phyloP scores from a whole-genome alignment of 1,140 invertebrate genomes.

The Lordiphosa clarofinis region DNA sequence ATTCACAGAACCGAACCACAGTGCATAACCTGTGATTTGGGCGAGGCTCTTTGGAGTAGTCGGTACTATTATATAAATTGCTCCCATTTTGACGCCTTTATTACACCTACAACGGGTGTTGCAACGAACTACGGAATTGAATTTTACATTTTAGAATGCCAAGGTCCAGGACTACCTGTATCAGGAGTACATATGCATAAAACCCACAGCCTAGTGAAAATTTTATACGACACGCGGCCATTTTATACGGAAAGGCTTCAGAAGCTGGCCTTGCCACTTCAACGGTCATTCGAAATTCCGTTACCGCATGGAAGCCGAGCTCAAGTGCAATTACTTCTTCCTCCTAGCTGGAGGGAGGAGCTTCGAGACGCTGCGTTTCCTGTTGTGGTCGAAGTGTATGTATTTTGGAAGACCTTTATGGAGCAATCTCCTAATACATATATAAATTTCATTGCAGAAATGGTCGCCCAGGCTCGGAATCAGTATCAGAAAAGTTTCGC shows the following conservation, averaged over 20 bases:
- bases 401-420: slow-evolving; percentile 16
- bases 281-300: slow-evolving; percentile 88
- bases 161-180: slow-evolving; percentile 88
- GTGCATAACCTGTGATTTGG: slow-evolving; percentile 90
- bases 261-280: slow-evolving; percentile 87
- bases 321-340: slow-evolving; percentile 88
- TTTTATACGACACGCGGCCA: slow-evolving; percentile 88
- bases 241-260: slow-evolving; percentile 84
- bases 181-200: slow-evolving; percentile 85
- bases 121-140: slow-evolving; percentile 81
- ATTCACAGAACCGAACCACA: slow-evolving; percentile 83
- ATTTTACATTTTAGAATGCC: slow-evolving; percentile 89
- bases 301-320: slow-evolving; percentile 88
- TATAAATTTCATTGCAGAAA: slow-evolving; percentile 83
- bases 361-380: slow-evolving; percentile 91
- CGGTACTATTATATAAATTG: slow-evolving; percentile 89
- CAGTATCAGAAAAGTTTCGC: slow-evolving; percentile 90
- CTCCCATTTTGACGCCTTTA: slow-evolving; percentile 88
- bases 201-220: slow-evolving; percentile 86
- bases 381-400: slow-evolving; percentile 90
- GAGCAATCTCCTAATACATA: background rate
- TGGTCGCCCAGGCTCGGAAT: slow-evolving; percentile 92
- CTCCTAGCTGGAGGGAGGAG: slow-evolving; percentile 91
- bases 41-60: slow-evolving; percentile 85
- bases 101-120: slow-evolving; percentile 81